Evolutionary conservation across 2,888 invertebrate genomes (phyloP), one percentile per base, ranked within the genome.

Genomic region (Agonopterix alstromeriana): DNA sequence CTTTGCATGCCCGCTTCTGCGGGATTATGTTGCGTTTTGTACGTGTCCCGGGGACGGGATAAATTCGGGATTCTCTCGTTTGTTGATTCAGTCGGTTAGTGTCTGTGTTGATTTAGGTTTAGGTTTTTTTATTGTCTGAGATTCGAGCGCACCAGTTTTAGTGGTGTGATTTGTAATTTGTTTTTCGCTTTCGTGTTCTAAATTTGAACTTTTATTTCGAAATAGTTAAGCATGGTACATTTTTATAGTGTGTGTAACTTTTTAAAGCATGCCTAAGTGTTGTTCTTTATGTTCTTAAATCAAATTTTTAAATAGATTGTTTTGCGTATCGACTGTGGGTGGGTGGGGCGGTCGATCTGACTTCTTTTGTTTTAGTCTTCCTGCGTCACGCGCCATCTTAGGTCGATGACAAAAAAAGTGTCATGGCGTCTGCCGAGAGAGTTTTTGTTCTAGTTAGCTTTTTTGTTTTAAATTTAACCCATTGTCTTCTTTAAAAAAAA

Each of bases 361-460:
- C 61, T 83, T 82, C 87, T 87, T 86, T 87, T 87, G 87, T 87
- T 85, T 88, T 85, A 86, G 68, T 67, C 67, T 73, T 72, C 66
- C 68, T 65, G 58, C 61, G 63, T 66, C 73, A 76, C 69, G 72
- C 87, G 87, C 87, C 87, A 87, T 88, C 87, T 88, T 88, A 85
- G 82, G 69, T 77, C 65, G 77, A 63, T 70, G 72, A 76, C 78
- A 73, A 85, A 87, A 84, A 86, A 83, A 78, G 73, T 85, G 85
- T 87, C 87, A 86, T 87, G 87, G 87, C 87, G 83, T 70, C 78
- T 57, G 50, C 12, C 36, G 14, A 5, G 36, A 38, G 36, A 57
- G 63, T 57, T 71, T 72, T 73, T 73, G 73, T 70, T 69, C 75
- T 67, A 72, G 27, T 27, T 27, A 27, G 27, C 27, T 27, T 27